phyloP scores from a whole-genome alignment of 92 coral and sea anemone genomes.

The Epizoanthus ramosus region DNA sequence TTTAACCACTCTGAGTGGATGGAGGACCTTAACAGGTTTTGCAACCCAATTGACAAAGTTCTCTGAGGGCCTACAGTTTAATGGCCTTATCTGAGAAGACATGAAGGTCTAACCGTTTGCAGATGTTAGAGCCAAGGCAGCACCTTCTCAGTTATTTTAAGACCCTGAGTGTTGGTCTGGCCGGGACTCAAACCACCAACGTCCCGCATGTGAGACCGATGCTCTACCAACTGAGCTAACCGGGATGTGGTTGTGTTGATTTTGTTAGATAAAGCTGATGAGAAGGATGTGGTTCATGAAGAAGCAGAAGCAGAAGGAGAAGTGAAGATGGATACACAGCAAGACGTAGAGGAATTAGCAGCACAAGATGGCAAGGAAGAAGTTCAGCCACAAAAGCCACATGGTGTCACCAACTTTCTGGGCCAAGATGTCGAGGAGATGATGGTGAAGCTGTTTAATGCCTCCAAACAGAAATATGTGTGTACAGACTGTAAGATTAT shows the following conservation, averaged over 20 bases:
- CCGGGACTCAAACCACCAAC: too few species aligned
- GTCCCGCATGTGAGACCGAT: too few species aligned
- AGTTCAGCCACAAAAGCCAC: background rate
- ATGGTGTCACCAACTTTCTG: constrained; percentile 56
- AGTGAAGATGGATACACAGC: constrained; percentile 5
- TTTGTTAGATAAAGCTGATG: background rate
- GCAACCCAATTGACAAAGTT: too few species aligned
- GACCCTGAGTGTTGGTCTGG: too few species aligned
- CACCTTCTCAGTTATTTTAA: too few species aligned
- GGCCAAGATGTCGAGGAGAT: constrained; percentile 84
- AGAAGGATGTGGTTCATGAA: background rate
- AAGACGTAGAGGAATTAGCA: constrained; percentile 29
- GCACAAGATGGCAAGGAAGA: constrained; percentile 29
- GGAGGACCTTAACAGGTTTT: too few species aligned
- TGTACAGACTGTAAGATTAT: constrained; percentile 90
- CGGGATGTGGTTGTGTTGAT: background rate
- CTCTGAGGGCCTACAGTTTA: too few species aligned
- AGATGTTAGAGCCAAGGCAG: too few species aligned
- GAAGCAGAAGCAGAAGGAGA: background rate
- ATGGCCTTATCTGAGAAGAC: too few species aligned
- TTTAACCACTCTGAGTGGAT: too few species aligned
- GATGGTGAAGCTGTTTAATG: constrained; percentile 72
- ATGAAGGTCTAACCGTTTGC: too few species aligned
- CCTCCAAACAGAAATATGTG: constrained; percentile 67
- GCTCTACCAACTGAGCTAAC: too few species aligned